phyloP scores from a whole-genome alignment of 2,797 vertebrate genomes.

The Heliangelus exortis region DNA sequence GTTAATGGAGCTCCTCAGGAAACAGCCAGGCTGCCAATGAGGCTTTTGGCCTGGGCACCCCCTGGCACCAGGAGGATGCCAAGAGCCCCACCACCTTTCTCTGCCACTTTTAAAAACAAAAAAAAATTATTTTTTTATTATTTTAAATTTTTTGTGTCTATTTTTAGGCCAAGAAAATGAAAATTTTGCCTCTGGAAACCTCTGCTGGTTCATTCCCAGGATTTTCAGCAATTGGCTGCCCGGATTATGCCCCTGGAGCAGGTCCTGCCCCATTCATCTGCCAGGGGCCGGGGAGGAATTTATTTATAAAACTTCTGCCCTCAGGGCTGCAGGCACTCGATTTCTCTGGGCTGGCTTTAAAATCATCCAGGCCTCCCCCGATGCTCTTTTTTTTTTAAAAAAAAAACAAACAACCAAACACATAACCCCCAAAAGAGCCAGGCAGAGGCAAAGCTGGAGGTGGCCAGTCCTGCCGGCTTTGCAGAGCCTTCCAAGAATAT shows the following conservation, averaged over 20 bases:
- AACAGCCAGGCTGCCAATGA: too few relatives aligned
- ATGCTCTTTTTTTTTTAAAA: not conserved
- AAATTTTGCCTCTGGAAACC: not conserved
- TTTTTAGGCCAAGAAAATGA: conserved; percentile 20
- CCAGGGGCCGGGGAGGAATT: not conserved
- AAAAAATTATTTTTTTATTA: too few relatives aligned
- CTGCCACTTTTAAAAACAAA: not conserved
- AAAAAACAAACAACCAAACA: too few relatives aligned
- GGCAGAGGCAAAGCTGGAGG: not conserved
- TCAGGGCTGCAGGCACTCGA: not conserved
- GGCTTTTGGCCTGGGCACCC: not conserved
- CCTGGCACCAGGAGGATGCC: not conserved
- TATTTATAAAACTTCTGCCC: not conserved
- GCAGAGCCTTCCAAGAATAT: not conserved
- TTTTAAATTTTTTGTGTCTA: not conserved
- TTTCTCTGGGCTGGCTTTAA: not conserved
- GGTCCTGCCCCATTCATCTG: conserved; percentile 6
- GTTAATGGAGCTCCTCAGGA: not conserved
- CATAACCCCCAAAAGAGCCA: too few relatives aligned
- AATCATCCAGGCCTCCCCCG: not conserved
- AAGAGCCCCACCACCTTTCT: not conserved
- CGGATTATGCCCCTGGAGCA: not conserved
- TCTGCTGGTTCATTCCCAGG: not conserved
- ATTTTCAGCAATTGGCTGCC: not conserved
- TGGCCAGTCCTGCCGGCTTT: too few relatives aligned